phyloP scores from a whole-genome alignment of 2,888 invertebrate species.

The Spilosoma lubricipeda region DNA sequence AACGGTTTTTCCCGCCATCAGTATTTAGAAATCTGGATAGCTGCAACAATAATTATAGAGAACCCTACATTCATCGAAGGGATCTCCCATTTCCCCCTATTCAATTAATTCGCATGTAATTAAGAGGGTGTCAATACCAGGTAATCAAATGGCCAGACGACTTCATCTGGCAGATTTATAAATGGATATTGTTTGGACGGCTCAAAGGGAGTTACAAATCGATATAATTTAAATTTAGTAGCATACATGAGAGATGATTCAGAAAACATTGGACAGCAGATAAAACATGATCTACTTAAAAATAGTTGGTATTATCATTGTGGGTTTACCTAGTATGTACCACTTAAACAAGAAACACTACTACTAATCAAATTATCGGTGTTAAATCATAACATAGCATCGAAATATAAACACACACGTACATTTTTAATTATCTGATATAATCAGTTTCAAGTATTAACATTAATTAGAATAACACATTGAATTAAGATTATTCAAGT shows the following conservation, averaged over 20 bases:
- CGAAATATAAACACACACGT: too few relatives aligned
- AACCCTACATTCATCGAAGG: background rate
- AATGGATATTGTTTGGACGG: background rate
- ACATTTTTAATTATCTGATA: too few relatives aligned
- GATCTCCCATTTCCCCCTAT: background rate
- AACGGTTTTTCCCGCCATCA: background rate
- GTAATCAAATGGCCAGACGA: conserved; percentile 15
- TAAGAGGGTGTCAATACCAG: conserved; percentile 15
- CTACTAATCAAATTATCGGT: too few relatives aligned
- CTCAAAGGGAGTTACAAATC: background rate
- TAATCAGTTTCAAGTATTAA: too few relatives aligned
- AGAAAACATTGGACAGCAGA: background rate
- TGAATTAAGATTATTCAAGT: too few relatives aligned
- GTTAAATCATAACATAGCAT: too few relatives aligned
- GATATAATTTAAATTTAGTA: background rate
- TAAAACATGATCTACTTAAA: background rate
- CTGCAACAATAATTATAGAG: background rate
- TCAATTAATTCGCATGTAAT: conserved; percentile 15
- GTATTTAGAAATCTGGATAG: background rate
- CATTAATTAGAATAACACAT: too few relatives aligned
- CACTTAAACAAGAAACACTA: too few relatives aligned
- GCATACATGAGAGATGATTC: background rate
- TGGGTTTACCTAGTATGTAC: too few relatives aligned
- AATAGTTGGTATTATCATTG: too few relatives aligned
- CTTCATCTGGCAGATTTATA: background rate